phyloP scores from a whole-genome alignment of 2,888 invertebrate genomes.

The Drosophila borealis region DNA sequence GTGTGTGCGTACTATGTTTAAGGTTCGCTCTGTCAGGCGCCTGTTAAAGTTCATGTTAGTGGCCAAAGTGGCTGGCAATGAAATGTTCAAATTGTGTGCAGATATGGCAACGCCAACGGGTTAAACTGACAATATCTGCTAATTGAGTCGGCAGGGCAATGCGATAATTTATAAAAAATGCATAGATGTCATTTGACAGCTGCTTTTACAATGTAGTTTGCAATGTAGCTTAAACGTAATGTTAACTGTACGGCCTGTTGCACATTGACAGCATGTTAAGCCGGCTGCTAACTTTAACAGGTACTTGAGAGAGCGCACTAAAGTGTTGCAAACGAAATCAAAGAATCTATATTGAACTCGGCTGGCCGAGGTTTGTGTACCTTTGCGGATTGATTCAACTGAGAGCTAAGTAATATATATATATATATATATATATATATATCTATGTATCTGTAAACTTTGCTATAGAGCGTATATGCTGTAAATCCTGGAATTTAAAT shows the following conservation, averaged over 20 bases:
- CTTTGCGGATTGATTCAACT: conserved; percentile 9
- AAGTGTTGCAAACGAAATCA: conserved; percentile 10
- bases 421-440: not conserved
- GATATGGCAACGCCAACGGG: not conserved
- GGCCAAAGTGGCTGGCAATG: not conserved
- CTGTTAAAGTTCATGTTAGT: not conserved
- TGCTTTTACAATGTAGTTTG: not conserved
- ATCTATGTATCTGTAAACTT: not conserved
- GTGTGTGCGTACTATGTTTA: conserved; percentile 5
- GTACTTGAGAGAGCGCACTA: not conserved
- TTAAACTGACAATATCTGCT: too few species aligned
- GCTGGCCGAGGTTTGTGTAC: conserved; percentile 15
- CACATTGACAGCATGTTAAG: not conserved
- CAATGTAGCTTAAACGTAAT: not conserved
- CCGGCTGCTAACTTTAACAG: conserved; percentile 4
- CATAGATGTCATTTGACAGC: conserved; percentile 1
- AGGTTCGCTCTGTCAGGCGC: not conserved
- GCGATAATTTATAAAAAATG: not conserved
- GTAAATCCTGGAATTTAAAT: not conserved
- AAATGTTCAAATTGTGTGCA: not conserved
- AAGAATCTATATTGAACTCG: conserved; percentile 15
- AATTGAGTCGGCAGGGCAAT: not conserved
- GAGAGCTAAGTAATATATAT: not conserved
- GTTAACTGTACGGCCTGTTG: not conserved
- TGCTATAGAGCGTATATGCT: not conserved